Conservation (phyloP, 2,888 invertebrate species). For the Panzeria rudis region DNA sequence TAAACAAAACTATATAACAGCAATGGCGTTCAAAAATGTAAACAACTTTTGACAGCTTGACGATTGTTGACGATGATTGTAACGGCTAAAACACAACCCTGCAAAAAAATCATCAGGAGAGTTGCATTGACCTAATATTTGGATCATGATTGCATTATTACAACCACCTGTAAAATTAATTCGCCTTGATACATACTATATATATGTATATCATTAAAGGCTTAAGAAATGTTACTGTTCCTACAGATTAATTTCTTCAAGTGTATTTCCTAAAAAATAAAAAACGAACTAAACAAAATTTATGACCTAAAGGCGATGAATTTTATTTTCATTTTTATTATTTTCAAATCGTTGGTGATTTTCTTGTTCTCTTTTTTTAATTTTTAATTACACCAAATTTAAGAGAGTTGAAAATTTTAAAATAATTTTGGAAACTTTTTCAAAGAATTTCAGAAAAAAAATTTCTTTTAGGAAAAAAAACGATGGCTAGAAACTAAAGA, state of each 20-base stretch:
- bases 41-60: no score
- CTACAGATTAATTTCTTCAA: conserved; percentile 5
- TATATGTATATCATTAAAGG: no score
- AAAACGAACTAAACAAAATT: conserved; percentile 66
- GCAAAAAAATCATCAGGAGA: no score
- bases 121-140: no score
- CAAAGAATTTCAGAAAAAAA: not conserved
- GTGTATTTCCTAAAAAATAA: conserved; percentile 33
- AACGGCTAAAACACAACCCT: no score
- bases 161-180: no score
- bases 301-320: conserved; percentile 70
- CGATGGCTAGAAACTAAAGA: not conserved
- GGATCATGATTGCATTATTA: no score
- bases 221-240: no score
- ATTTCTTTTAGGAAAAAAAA: not conserved
- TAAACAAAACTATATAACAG: no score
- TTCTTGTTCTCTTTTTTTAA: conserved; percentile 7
- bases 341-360: conserved; percentile 70
- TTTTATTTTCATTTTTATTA: conserved; percentile 68
- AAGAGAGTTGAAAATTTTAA: not conserved
- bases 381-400: conserved; percentile 19
- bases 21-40: no score
- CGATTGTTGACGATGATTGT: no score
- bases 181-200: no score
- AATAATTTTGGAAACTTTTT: not conserved